A percentile compares a stretch with the other conserved stretches of the same genome.
Conservation (phyloP, 2,888 invertebrate species). For the Amphimallon solstitiale region DNA sequence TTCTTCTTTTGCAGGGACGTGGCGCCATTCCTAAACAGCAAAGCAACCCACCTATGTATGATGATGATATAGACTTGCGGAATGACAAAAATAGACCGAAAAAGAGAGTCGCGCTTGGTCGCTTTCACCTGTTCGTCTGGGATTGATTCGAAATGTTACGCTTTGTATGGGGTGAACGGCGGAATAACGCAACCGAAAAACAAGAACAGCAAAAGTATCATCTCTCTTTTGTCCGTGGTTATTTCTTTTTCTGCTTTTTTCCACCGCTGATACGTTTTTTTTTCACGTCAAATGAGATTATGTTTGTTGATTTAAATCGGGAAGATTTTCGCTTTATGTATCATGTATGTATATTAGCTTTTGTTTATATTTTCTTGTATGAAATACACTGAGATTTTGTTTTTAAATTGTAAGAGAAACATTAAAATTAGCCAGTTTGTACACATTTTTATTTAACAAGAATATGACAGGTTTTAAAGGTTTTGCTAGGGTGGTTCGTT, state of each 20-base stretch:
- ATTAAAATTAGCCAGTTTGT: no score
- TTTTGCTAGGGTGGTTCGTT: no score
- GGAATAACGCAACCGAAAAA: neutral
- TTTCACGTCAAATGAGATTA: conserved; percentile 20
- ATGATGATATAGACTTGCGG: conserved; percentile 10
- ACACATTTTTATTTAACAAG: no score
- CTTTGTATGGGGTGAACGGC: conserved; percentile 8
- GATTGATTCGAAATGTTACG: conserved; percentile 26
- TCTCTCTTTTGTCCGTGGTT: no score
- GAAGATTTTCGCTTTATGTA: no score
- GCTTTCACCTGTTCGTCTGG: conserved; percentile 32
- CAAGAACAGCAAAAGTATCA: no score
- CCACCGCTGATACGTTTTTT: neutral
- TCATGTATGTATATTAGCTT: no score
- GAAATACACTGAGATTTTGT: no score
- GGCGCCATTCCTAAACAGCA: conserved; percentile 7
- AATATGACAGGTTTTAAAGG: no score
- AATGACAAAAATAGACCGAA: conserved; percentile 3
- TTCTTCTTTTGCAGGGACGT: neutral
- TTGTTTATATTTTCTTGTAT: no score
- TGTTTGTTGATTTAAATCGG: neutral
- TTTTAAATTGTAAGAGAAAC: no score
- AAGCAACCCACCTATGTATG: conserved; percentile 4
- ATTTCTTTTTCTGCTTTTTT: no score
- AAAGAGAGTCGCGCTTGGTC: conserved; percentile 12